A percentile compares a stretch with the other conserved stretches of the same genome.
phyloP scores from a whole-genome alignment of 2,888 invertebrate genomes.

The Pachliopta kotzebuea region DNA sequence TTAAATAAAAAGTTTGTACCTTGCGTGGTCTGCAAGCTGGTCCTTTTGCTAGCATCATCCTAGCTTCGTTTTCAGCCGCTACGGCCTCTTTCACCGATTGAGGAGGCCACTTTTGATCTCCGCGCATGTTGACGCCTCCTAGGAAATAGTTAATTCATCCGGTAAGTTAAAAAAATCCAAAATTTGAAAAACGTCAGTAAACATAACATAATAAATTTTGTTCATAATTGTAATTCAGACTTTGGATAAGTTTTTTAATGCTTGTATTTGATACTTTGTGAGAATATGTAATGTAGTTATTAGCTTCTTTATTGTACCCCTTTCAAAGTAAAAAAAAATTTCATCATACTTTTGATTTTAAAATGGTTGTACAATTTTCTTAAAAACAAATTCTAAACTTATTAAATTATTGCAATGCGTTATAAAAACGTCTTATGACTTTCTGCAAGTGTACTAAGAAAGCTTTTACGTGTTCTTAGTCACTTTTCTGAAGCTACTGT shows the following conservation, averaged over 20 bases:
- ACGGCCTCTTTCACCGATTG: conserved; percentile 87
- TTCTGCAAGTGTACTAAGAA: conserved; percentile 45
- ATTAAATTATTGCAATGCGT: conserved; percentile 5
- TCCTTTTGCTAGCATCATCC: conserved; percentile 86
- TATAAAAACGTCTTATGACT: conserved; percentile 31
- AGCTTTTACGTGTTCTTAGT: conserved; percentile 49
- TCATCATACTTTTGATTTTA: too few relatives aligned
- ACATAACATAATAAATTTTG: too few relatives aligned
- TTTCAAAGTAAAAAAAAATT: too few relatives aligned
- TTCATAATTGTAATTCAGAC: too few relatives aligned
- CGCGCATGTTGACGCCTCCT: conserved; percentile 91
- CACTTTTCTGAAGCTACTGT: conserved; percentile 51
- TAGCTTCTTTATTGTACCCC: too few relatives aligned
- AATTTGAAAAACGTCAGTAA: too few relatives aligned
- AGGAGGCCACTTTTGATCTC: conserved; percentile 94
- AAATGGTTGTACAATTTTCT: too few relatives aligned
- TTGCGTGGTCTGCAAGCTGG: conserved; percentile 88
- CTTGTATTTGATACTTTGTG: too few relatives aligned
- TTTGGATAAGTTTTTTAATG: too few relatives aligned
- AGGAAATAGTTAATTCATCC: conserved; percentile 16
- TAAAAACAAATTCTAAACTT: not conserved
- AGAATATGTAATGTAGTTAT: too few relatives aligned
- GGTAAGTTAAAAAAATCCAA: too few relatives aligned
- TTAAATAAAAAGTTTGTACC: conserved; percentile 34
- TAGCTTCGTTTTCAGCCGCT: conserved; percentile 86